Base-by-base conservation (phyloP, 2,888 invertebrate genomes). In the Mycalesis mineus region DNA sequence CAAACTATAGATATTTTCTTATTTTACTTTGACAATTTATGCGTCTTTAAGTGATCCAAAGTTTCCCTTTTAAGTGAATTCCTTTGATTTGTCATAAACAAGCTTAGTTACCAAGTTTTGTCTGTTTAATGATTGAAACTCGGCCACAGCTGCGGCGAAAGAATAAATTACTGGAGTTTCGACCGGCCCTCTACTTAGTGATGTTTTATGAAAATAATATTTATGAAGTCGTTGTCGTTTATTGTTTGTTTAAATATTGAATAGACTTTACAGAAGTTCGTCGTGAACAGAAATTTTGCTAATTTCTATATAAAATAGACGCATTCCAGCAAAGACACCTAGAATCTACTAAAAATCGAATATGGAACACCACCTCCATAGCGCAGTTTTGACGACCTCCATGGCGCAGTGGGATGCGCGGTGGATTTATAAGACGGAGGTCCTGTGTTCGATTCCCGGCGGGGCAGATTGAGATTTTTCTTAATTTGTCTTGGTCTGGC, bases 121-220 rank as follows among this genome's bases (percentile, higher is more conserved):
- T 28, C 47, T 44, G 36, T 49, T 42, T 47, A 55, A 55, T 42
- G 50, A 60, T 60, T 58, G 55, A 58, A 60, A 52, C 45, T 51
- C 51, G 37, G 51, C 29, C 40, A 39, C 57, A 63, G 54, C 49
- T 55, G 57, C 53, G 57, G 14, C 53, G 44, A 54, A 58, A 60
- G 60, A 64, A 61, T 60, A 57, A 62, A 61, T 64, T 59, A 62
- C 52, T 39, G 29, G 62, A 61, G 45, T 60, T 57, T 55, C 55
- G 60, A 62, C 53, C 53, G 49, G 41, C 60, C 40, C 44, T 31
- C 28, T 17, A 14, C 3, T 22, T 55, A 49, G 53, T 36, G 9
- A 36, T 56, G 55, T 49, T 52, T 52, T 56, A 53, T 36, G 55
- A 51, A 37, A 55, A 57, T 44, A 60, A 42, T 28, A 28, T 22